Conservation (phyloP, 2,797 vertebrate species). For the Pteropus rufus region DNA sequence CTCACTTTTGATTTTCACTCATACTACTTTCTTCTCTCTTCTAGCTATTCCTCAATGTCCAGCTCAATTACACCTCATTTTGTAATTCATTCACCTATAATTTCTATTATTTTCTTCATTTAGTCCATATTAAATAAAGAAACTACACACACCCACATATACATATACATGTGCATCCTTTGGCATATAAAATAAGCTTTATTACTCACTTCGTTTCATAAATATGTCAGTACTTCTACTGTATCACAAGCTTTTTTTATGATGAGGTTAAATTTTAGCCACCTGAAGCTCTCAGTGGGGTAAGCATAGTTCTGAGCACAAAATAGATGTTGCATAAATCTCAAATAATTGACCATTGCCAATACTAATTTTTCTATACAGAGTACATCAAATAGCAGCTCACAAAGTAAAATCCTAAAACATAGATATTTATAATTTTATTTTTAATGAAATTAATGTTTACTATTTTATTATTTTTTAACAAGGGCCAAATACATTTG, state of each 20-base stretch:
- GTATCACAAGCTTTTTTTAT: not conserved
- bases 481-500: slow-evolving; percentile 83
- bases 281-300: not conserved
- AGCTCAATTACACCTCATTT: not conserved
- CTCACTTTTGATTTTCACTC: not conserved
- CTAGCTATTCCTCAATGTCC: not conserved
- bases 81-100: not conserved
- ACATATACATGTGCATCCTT: not conserved
- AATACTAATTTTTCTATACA: not conserved
- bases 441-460: not conserved
- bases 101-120: not conserved
- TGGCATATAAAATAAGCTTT: not conserved
- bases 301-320: not conserved
- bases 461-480: not conserved
- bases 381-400: not conserved
- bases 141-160: not conserved
- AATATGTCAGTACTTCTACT: not conserved
- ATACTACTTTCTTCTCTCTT: not conserved
- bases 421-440: not conserved
- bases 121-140: not conserved
- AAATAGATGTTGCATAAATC: not conserved
- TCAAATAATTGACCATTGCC: not conserved
- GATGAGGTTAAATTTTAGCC: not conserved
- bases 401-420: not conserved
- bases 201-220: not conserved